A percentile compares a stretch with the other conserved stretches of the same genome.
Conservation (phyloP, 2,113 vertebrate genomes). For the Festucalex cinctus region DNA sequence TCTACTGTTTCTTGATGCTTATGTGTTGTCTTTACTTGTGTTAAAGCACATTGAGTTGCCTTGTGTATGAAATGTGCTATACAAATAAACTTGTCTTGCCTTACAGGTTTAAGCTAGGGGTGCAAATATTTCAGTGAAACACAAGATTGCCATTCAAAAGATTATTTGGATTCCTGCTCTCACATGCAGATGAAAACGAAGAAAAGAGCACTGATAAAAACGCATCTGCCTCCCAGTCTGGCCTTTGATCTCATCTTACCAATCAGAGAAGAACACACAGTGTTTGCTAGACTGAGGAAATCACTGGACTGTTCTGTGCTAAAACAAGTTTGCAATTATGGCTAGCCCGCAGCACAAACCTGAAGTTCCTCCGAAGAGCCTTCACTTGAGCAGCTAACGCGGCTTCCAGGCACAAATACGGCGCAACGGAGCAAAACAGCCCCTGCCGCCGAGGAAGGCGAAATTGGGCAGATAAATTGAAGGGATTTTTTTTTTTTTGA, state of each 20-base stretch:
- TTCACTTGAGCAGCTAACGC: constrained; percentile 38
- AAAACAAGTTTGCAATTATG: constrained; percentile 43
- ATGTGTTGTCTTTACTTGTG: too few species aligned
- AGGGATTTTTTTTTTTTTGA: constrained; percentile 24
- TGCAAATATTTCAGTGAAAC: background rate
- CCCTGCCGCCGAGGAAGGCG: constrained; percentile 30
- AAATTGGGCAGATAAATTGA: constrained; percentile 54
- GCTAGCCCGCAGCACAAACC: constrained; percentile 3
- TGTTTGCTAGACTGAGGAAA: constrained; percentile 7
- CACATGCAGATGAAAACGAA: background rate
- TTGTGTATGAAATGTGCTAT: too few species aligned
- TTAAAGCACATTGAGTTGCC: too few species aligned
- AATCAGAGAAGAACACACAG: background rate
- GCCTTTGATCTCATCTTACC: background rate
- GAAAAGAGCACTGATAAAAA: background rate
- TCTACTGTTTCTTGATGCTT: too few species aligned
- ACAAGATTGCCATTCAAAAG: background rate
- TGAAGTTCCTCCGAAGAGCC: constrained; percentile 4
- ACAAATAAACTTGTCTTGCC: too few species aligned
- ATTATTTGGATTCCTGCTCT: background rate
- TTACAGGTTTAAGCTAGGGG: too few species aligned
- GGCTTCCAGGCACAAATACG: constrained; percentile 41
- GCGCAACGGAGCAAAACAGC: constrained; percentile 44
- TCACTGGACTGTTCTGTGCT: background rate
- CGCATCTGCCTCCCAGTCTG: background rate